Base-by-base conservation (phyloP, 2,113 vertebrate genomes). In the Alethe diademata region DNA sequence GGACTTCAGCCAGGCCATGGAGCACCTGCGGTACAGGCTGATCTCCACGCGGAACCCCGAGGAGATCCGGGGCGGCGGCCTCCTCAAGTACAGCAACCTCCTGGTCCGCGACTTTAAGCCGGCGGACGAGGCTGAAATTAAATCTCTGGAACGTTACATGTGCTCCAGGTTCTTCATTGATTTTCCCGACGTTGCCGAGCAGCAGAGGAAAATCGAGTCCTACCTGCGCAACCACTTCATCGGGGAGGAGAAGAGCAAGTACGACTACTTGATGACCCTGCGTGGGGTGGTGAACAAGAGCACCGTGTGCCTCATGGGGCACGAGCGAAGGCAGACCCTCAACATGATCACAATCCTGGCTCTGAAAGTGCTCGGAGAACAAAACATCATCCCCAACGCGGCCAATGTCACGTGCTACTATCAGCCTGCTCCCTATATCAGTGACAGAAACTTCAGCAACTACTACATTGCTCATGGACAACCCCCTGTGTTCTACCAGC, bases 151-250 rank as follows among this genome's bases (percentile, higher is more conserved):
- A 92, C 98, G 99, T 78, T 99, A 99, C 96, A 99, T 99, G 99
- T 99, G 99, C 96, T 99, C 99, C 19, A 98, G 99, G 51, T 99
- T 99, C 96, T 99, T 99, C 97, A 99, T 99, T 43, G 99, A 99
- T 97, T 99, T 99, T 97, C 98, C 99, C 23, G 98, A 99, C 25
- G 98, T 99, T 88, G 98, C 97, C 40, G 99, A 99, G 96, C 99
- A 99, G 96, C 98, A 99, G 92, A 98, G 98, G 95, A 99, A 99
- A 97, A 99, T 99, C 71, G 99, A 99, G 96, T 99, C 99, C 10
- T 99, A 99, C 92, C 98, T 99, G 94, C 98, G 95, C 92, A 99
- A 99, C 96, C 99, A 99, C 97, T 99, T 99, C 96, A 99, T 99
- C 5, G 99, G 99, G 25, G 99, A 99, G 93, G 99, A 99, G 97